Conservation (phyloP, 2,888 invertebrate species). For the Protophormia terraenovae region DNA sequence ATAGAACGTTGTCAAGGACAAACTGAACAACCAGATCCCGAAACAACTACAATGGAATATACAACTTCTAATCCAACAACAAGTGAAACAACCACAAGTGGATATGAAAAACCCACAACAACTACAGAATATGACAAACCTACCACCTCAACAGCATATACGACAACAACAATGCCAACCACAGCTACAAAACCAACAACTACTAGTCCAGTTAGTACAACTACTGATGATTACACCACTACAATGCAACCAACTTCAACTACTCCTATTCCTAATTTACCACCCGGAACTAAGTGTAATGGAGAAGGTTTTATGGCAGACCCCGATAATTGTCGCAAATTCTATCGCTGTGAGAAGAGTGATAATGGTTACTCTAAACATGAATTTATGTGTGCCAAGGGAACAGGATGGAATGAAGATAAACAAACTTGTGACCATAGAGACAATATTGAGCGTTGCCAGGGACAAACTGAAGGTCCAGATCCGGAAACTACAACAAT, state of each 20-base stretch:
- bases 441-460: conserved; percentile 77
- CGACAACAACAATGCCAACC: conserved; percentile 23
- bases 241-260: conserved; percentile 70
- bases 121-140: conserved; percentile 40
- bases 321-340: conserved; percentile 84
- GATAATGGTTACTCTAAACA: conserved; percentile 79
- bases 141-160: conserved; percentile 33
- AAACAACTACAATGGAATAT: conserved; percentile 53
- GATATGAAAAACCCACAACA: conserved; percentile 50
- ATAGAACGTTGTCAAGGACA: conserved; percentile 76
- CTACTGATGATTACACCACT: conserved; percentile 69
- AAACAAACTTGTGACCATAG: conserved; percentile 84
- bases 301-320: conserved; percentile 85
- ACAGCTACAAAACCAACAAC: conserved; percentile 43
- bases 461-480: conserved; percentile 71
- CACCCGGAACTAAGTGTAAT: conserved; percentile 81
- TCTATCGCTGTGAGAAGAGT: conserved; percentile 84
- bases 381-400: conserved; percentile 85
- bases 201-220: too few relatives aligned
- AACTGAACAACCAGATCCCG: conserved; percentile 68
- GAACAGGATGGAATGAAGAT: conserved; percentile 87
- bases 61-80: conserved; percentile 5
- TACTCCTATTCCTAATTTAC: conserved; percentile 75
- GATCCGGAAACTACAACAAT: conserved; percentile 66
- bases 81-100: conserved; percentile 67